Conservation (phyloP, 2,888 invertebrate species). For the Rhyacophila evoluta region DNA sequence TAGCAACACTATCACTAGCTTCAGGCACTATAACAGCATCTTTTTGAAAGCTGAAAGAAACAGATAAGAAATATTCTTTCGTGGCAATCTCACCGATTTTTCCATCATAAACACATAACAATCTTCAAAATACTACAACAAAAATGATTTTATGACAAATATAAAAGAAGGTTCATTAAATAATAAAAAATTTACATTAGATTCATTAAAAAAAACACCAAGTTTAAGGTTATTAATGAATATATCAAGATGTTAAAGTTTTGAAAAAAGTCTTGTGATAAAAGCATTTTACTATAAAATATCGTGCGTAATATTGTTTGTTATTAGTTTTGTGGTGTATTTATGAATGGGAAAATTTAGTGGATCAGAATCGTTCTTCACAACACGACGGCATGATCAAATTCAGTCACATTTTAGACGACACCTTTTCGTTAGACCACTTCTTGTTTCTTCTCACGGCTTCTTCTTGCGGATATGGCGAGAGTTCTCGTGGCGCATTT, state of each 20-base stretch:
- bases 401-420: not conserved
- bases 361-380: not conserved
- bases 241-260: too few species aligned
- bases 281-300: too few species aligned
- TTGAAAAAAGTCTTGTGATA: too few species aligned
- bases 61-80: not conserved
- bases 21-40: constrained; percentile 9
- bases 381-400: not conserved
- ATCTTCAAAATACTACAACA: too few species aligned
- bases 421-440: not conserved
- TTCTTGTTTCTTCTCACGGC: not conserved
- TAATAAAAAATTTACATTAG: too few species aligned
- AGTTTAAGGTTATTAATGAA: too few species aligned
- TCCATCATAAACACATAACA: not conserved
- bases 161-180: too few species aligned
- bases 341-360: not conserved
- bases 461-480: constrained; percentile 66
- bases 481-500: constrained; percentile 66
- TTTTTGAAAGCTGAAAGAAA: not conserved
- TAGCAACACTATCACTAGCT: not conserved
- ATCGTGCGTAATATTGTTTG: too few species aligned
- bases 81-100: not conserved
- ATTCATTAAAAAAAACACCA: too few species aligned
- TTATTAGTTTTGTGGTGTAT: not conserved
- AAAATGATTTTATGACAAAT: too few species aligned